Percentiles rank a stretch among this genome's conserved stretches.
Evolutionary conservation across 2,113 vertebrate genomes (phyloP).

Genomic region (Lophura nycthemera): DNA sequence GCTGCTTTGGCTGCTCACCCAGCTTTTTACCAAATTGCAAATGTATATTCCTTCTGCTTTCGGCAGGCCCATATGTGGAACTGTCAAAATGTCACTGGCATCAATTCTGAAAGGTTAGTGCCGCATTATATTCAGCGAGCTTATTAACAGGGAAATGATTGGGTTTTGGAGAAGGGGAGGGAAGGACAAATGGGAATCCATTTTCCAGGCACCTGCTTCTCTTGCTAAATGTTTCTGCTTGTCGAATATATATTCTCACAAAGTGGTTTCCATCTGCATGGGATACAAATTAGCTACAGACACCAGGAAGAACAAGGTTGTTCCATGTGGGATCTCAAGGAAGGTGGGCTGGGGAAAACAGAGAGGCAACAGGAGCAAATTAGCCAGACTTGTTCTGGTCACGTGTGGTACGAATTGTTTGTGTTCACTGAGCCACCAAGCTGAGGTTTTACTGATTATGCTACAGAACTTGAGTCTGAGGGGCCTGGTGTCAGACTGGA

Average conservation of each 20-base stretch:
- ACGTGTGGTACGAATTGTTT: neutral
- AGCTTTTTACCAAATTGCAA: constrained; percentile 63
- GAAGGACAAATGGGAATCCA: constrained; percentile 33
- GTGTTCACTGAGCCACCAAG: neutral
- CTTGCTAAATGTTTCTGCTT: neutral
- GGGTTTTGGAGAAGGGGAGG: constrained; percentile 22
- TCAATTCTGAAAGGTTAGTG: constrained; percentile 59
- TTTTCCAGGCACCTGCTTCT: constrained; percentile 40
- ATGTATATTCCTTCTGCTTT: constrained; percentile 71
- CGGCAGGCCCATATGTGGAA: constrained; percentile 44
- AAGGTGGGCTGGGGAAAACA: neutral
- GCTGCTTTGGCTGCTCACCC: constrained; percentile 64
- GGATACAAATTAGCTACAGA: neutral
- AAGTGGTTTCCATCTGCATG: neutral
- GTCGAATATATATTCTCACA: constrained; percentile 3
- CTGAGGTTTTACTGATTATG: neutral
- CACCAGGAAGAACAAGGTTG: neutral
- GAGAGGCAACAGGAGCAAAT: neutral
- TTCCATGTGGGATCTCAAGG: neutral
- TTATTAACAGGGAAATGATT: constrained; percentile 67
- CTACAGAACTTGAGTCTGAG: neutral
- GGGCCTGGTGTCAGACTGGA: neutral
- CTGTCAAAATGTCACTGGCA: constrained; percentile 69
- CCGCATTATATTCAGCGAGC: neutral
- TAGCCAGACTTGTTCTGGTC: neutral